A percentile compares a stretch with the other conserved stretches of the same genome.
Conservation (phyloP, 2,113 vertebrate species). For the Cyphomyrus plagiostoma region DNA sequence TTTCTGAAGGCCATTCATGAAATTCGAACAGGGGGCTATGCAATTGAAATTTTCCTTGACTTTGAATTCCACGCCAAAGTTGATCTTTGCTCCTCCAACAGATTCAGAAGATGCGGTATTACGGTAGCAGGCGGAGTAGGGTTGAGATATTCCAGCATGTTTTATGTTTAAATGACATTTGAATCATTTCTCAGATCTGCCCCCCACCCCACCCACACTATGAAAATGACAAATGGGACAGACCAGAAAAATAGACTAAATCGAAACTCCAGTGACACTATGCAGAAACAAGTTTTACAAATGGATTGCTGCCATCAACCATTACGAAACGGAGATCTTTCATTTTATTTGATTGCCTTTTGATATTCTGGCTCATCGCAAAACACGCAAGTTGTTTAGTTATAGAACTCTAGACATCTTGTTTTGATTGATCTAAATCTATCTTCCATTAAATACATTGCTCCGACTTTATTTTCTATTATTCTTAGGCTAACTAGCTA, state of each 20-base stretch:
- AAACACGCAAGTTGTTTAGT: neutral
- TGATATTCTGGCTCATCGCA: conserved; percentile 17
- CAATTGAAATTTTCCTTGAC: neutral
- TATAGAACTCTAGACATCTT: conserved; percentile 10
- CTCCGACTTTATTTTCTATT: conserved; percentile 1
- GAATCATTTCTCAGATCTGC: neutral
- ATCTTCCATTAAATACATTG: neutral
- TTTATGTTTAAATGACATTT: neutral
- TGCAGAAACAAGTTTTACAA: neutral
- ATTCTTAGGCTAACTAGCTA: neutral
- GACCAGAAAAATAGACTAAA: neutral
- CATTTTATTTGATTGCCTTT: conserved; percentile 5
- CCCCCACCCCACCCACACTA: neutral
- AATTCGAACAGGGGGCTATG: neutral
- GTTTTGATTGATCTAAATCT: conserved; percentile 11
- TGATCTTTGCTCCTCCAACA: neutral
- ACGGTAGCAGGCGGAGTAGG: neutral
- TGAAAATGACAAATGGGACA: neutral
- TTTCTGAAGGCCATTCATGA: conserved; percentile 14
- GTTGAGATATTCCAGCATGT: neutral
- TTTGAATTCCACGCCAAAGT: neutral
- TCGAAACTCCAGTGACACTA: neutral
- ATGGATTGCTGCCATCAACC: neutral
- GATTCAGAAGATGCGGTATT: neutral
- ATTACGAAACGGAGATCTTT: neutral